Conservation (phyloP, 2,888 invertebrate genomes). For the Junonia oenone region DNA sequence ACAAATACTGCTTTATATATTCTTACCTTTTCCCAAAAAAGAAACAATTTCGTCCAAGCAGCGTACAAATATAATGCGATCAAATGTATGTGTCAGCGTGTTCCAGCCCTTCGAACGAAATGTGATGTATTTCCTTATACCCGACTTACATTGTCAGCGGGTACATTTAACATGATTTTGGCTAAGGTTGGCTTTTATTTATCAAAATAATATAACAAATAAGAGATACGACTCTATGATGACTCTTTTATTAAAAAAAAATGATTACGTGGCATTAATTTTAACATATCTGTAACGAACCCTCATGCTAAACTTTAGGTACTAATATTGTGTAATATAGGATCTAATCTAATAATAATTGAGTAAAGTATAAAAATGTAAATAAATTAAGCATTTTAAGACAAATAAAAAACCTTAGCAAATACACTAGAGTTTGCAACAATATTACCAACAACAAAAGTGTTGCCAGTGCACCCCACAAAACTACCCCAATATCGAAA, state of each 20-base stretch:
- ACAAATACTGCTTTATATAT: background rate
- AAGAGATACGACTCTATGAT: no score
- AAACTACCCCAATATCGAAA: background rate
- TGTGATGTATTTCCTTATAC: constrained; percentile 21
- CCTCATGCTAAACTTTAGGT: no score
- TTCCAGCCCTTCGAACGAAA: background rate
- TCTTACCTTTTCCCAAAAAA: background rate
- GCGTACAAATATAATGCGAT: background rate
- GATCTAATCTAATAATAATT: no score
- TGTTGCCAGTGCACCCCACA: background rate
- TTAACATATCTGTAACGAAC: no score
- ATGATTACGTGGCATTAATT: no score
- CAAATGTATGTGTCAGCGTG: background rate
- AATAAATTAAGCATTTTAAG: no score
- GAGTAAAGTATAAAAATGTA: no score
- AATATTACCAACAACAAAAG: background rate
- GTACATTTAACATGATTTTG: background rate
- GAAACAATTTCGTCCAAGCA: background rate
- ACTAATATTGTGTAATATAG: no score
- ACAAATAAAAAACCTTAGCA: no score
- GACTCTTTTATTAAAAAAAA: no score
- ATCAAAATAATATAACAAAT: no score
- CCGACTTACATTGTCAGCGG: constrained; percentile 19
- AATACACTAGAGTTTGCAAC: no score
- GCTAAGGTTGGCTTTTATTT: constrained; percentile 3